Conservation (phyloP, 1,140 invertebrate species). For the Hylaeus volcanicus region DNA sequence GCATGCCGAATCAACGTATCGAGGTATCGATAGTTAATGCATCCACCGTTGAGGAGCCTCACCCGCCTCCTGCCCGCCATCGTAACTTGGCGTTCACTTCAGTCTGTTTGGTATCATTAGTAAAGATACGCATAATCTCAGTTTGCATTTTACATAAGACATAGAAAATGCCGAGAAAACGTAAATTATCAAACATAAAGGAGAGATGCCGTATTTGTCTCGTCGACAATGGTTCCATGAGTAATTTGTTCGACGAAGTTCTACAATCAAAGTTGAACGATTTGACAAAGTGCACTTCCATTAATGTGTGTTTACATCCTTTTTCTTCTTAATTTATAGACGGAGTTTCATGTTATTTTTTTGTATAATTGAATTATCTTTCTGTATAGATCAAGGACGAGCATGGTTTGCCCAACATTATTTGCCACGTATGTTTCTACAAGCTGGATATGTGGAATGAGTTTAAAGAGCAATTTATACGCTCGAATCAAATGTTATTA, state of each 20-base stretch:
- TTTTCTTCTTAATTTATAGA: neutral
- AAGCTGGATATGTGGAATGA: slow-evolving; percentile 77
- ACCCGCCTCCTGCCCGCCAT: neutral
- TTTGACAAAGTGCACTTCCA: slow-evolving; percentile 65
- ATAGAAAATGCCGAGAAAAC: slow-evolving; percentile 70
- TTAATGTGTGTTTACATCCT: slow-evolving; percentile 66
- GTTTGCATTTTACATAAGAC: neutral
- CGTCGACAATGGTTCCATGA: slow-evolving; percentile 68
- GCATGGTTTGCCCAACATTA: slow-evolving; percentile 67
- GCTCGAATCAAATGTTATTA: slow-evolving; percentile 68
- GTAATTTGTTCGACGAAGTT: slow-evolving; percentile 62
- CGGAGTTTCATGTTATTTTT: neutral
- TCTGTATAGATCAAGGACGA: slow-evolving; percentile 68
- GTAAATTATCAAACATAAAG: slow-evolving; percentile 60
- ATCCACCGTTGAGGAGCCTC: neutral
- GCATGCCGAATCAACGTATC: neutral
- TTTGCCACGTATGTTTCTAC: slow-evolving; percentile 77
- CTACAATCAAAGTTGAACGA: slow-evolving; percentile 67
- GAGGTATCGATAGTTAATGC: neutral
- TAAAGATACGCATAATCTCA: neutral
- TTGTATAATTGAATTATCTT: neutral
- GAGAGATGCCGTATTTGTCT: slow-evolving; percentile 75
- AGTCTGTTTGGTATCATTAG: slow-evolving; percentile 19
- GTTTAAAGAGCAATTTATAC: slow-evolving; percentile 73
- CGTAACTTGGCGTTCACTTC: neutral